Conservation (phyloP, 2,797 vertebrate species). For the Semotilus atromaculatus region DNA sequence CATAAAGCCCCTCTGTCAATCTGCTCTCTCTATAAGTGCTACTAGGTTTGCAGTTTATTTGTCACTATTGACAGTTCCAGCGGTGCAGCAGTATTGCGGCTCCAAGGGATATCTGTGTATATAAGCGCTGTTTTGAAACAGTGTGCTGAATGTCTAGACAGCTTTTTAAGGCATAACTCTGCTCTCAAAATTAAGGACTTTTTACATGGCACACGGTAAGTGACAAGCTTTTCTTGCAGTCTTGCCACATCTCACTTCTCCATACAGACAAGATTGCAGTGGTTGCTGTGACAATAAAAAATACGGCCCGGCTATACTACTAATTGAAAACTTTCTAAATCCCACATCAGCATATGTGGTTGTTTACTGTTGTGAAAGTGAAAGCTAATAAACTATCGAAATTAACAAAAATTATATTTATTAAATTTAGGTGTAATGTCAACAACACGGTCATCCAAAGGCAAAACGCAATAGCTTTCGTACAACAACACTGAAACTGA, state of each 20-base stretch:
- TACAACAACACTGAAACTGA: neutral
- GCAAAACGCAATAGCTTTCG: neutral
- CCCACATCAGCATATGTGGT: neutral
- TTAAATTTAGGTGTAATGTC: neutral
- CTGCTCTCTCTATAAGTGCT: slow-evolving; percentile 40
- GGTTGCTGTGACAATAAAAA: neutral
- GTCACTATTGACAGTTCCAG: slow-evolving; percentile 49
- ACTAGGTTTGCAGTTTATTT: slow-evolving; percentile 41
- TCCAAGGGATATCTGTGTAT: slow-evolving; percentile 29
- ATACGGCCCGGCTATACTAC: neutral
- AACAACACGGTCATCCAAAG: neutral
- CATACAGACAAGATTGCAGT: neutral
- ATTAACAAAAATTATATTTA: neutral
- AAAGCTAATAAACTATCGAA: neutral
- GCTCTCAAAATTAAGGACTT: slow-evolving; percentile 15
- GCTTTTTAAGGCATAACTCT: slow-evolving; percentile 13
- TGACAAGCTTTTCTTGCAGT: neutral
- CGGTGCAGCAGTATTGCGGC: slow-evolving; percentile 20
- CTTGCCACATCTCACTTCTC: neutral
- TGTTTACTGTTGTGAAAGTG: neutral
- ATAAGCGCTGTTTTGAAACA: slow-evolving; percentile 18
- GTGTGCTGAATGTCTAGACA: slow-evolving; percentile 19
- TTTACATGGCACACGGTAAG: neutral
- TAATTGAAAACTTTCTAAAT: neutral
- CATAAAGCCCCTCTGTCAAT: slow-evolving; percentile 39